Conservation (phyloP, 1,140 invertebrate genomes). For the Holotrichia oblita region DNA sequence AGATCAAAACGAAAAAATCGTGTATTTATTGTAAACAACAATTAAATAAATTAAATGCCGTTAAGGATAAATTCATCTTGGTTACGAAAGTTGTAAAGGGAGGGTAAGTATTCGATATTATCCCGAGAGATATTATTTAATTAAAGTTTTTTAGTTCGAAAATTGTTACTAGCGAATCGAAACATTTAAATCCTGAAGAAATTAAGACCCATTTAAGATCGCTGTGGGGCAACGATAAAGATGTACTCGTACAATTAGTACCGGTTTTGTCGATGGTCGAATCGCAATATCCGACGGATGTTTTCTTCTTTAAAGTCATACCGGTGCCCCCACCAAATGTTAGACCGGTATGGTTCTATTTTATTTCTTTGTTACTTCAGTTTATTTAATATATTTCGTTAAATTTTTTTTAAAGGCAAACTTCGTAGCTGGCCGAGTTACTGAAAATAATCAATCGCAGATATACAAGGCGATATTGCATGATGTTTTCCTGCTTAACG, state of each 20-base stretch:
- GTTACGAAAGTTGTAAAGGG: conserved; percentile 55
- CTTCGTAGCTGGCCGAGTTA: conserved; percentile 73
- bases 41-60: conserved; percentile 69
- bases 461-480: conserved; percentile 76
- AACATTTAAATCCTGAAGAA: conserved; percentile 55
- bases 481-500: conserved; percentile 69
- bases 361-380: not conserved
- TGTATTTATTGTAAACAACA: conserved; percentile 72
- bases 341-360: conserved; percentile 75
- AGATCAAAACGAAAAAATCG: conserved; percentile 64
- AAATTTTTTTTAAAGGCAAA: conserved; percentile 59
- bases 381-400: not conserved
- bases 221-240: conserved; percentile 81
- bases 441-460: conserved; percentile 85
- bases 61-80: conserved; percentile 71
- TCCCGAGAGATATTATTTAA: not conserved
- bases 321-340: conserved; percentile 88
- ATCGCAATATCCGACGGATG: conserved; percentile 77
- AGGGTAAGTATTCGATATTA: conserved; percentile 54
- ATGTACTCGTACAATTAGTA: conserved; percentile 75
- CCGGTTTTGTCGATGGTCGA: conserved; percentile 73
- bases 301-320: conserved; percentile 88
- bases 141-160: not conserved
- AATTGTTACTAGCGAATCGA: conserved; percentile 55
- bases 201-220: conserved; percentile 75